Evolutionary conservation across 1,140 invertebrate genomes (phyloP).

Genomic region (Dendroctonus ponderosae): DNA sequence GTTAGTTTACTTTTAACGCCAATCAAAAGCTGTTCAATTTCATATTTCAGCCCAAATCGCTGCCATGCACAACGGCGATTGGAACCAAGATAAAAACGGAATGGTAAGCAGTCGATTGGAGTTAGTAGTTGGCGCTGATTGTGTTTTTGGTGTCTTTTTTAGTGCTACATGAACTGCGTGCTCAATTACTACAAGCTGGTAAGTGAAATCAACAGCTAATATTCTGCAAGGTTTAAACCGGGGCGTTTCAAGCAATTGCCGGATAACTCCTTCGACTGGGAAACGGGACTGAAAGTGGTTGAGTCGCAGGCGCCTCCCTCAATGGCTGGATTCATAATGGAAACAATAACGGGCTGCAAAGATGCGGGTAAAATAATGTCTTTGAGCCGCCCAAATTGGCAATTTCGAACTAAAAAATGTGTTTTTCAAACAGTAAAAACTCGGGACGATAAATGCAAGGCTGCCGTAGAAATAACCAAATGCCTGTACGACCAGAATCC

Average conservation of each 20-base stretch:
- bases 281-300: constrained; percentile 33
- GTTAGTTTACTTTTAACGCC: constrained; percentile 1
- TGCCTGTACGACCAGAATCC: constrained; percentile 39
- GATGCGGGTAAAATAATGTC: constrained; percentile 34
- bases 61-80: constrained; percentile 39
- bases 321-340: constrained; percentile 25
- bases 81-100: constrained; percentile 36
- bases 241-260: constrained; percentile 31
- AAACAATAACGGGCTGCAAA: constrained; percentile 36
- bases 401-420: not conserved
- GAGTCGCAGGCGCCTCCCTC: constrained; percentile 35
- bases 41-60: constrained; percentile 39
- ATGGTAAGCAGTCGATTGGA: constrained; percentile 23
- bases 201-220: constrained; percentile 13
- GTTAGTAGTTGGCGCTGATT: not conserved
- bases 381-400: not conserved
- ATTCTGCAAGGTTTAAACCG: not conserved
- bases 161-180: constrained; percentile 40
- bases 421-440: constrained; percentile 32
- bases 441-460: constrained; percentile 36
- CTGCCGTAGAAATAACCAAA: constrained; percentile 39
- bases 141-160: constrained; percentile 11
- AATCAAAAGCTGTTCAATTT: not conserved
- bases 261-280: constrained; percentile 41
- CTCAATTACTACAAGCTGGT: constrained; percentile 42